Evolutionary conservation across 1,140 invertebrate genomes (phyloP), one percentile per base, ranked within the genome.

Genomic region (Zaprionus tsacasi): DNA sequence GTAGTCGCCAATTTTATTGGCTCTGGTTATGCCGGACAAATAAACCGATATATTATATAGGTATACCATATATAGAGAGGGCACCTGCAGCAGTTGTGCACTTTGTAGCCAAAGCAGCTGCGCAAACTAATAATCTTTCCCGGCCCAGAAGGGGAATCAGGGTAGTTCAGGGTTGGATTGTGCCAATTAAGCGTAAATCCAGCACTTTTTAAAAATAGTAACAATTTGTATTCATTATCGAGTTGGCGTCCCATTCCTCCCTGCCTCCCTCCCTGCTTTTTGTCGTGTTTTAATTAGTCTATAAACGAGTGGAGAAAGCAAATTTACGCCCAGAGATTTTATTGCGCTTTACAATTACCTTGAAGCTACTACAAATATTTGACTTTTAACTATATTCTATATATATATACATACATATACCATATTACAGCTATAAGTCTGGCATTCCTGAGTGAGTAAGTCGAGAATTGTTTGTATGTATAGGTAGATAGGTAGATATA

Each of bases 141-240:
- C n/a, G n/a, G 6, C 40, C 52, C 25, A 48, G 52, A 38, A 38
- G 35, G n/a, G 6, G 21, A 27, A 36, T 12, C 8, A 48, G 21
- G 38, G 38, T 27, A 13, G 38, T 59, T 35, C 61, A 58, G 21
- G 43, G 40, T 27, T 27, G 15, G 55, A 85, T 65, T 79, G 40
- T 54, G 65, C 57, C 70, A 83, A 83, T 85, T 78, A 79, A 40
- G 60, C 27, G 36, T 17, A 71, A 59, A 56, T 55, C 57, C 43
- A 52, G 56, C 43, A 58, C 52, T 52, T 79, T 79, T 73, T 86
- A 82, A 86, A 82, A 87, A 88, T 82, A 86, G 76, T 73, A 71
- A 77, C 79, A 87, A 88, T 86, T 86, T 61, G 71, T 77, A 70
- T 87, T 82, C 69, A 87, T 82, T 87, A 82, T 79, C 82, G 76